These are phyloP conservation scores for Hoplias malabaricus DNA, from an alignment of 2,113 vertebrate species.

Conservation along the genomic window DNA sequence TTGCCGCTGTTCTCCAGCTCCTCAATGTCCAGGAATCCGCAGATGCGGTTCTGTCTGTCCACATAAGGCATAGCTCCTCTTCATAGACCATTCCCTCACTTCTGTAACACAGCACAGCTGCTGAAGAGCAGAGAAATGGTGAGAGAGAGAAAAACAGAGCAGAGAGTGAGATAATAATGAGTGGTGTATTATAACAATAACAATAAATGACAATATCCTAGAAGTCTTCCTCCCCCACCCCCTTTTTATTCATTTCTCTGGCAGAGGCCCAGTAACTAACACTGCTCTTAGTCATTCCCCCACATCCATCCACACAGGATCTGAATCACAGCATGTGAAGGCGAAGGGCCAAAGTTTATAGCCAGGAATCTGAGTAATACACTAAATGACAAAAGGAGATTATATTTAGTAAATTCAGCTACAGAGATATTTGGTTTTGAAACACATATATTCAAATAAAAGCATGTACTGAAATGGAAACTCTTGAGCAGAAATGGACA, in stretches of 20 bases:
- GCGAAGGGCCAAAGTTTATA: not conserved
- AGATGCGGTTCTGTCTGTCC: conserved; percentile 98
- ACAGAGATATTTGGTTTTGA: too few species aligned
- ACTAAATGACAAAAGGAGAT: too few species aligned
- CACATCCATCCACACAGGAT: conserved; percentile 15
- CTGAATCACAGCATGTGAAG: not conserved
- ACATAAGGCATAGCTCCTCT: conserved; percentile 92
- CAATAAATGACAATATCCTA: not conserved
- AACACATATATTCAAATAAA: too few species aligned
- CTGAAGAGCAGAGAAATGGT: not conserved
- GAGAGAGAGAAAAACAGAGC: not conserved
- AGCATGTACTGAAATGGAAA: too few species aligned
- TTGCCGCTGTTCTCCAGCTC: conserved; percentile 97
- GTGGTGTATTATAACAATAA: not conserved
- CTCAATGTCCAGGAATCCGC: conserved; percentile 97
- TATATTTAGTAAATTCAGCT: too few species aligned
- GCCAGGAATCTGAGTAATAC: not conserved
- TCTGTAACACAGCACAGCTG: conserved; percentile 56
- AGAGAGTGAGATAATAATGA: conserved; percentile 14
- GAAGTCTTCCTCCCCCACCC: conserved; percentile 36
- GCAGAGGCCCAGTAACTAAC: conserved; percentile 22
- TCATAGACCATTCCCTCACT: conserved; percentile 89
- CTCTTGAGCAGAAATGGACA: too few species aligned
- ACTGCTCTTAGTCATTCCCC: conserved; percentile 18
- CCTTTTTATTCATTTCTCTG: conserved; percentile 26